These are phyloP conservation scores for Ataeniobius toweri DNA, from an alignment of 2,797 vertebrate species.

Conservation along the genomic window DNA sequence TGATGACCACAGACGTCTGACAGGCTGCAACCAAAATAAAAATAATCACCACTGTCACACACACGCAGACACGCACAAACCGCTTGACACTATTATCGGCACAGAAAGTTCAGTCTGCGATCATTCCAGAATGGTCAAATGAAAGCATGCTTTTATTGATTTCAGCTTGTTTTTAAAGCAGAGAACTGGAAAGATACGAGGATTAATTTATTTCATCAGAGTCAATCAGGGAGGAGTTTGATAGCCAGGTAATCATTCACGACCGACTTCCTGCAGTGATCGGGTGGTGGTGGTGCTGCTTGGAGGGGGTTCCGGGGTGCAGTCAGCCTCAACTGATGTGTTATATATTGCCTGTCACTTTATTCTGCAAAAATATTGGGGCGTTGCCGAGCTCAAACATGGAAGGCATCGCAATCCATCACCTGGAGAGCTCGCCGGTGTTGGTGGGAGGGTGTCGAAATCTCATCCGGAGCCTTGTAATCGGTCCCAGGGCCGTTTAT, in stretches of 20 bases:
- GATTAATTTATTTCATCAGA: slow-evolving; percentile 41
- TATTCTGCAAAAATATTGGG: slow-evolving; percentile 83
- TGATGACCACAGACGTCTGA: slow-evolving; percentile 68
- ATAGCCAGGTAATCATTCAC: slow-evolving; percentile 54
- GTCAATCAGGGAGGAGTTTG: slow-evolving; percentile 26
- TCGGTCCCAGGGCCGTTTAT: slow-evolving; percentile 71
- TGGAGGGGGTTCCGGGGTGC: slow-evolving; percentile 54
- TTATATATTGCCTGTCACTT: slow-evolving; percentile 86
- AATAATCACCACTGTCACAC: slow-evolving; percentile 46
- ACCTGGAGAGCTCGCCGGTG: slow-evolving; percentile 65
- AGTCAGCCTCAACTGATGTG: slow-evolving; percentile 81
- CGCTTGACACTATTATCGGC: slow-evolving; percentile 29
- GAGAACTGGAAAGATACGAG: slow-evolving; percentile 13
- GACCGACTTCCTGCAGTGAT: slow-evolving; percentile 47
- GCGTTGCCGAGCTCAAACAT: slow-evolving; percentile 80
- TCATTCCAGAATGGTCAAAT: slow-evolving; percentile 39
- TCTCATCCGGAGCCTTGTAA: slow-evolving; percentile 79
- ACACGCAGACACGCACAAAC: slow-evolving; percentile 9
- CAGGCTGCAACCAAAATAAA: slow-evolving; percentile 71
- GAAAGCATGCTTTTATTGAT: slow-evolving; percentile 33
- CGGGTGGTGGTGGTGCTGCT: neutral
- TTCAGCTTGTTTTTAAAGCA: slow-evolving; percentile 11
- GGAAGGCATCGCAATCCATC: slow-evolving; percentile 84
- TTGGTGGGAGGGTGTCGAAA: slow-evolving; percentile 61
- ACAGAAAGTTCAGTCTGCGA: slow-evolving; percentile 29